Base-by-base conservation (phyloP, 2,113 vertebrate genomes). In the Eolophus roseicapilla region DNA sequence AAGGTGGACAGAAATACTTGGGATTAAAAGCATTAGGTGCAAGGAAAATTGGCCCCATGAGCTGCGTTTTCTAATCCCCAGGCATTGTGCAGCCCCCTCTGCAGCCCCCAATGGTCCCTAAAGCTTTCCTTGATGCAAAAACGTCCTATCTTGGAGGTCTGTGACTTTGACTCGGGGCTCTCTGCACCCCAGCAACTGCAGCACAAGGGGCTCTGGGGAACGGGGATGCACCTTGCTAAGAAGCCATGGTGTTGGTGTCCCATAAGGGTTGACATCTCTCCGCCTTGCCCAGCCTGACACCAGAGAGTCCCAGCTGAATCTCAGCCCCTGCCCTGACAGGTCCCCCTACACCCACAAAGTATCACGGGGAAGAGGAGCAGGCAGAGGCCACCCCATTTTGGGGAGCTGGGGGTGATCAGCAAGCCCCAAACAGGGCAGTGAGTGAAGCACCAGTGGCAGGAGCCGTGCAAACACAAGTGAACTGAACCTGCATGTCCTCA, bases 381-480 rank as follows among this genome's bases (percentile, higher is more conserved):
- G 78, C 9, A 11, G 11, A 49, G 50, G 28, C 37, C 8, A 9
- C 33, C 27, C 17, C 0, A 0, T 28, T 91, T 7, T 31, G n/a
- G 68, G 35, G 19, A 33, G 46, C n/a, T 78, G 50, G 46, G 47
- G 41, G 52, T 2, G 59, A 41, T 44, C 76, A 21, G 4, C 27
- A 31, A 31, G 52, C 27, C 62, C 2, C 1, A 0, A 67, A 28
- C 25, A 20, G n/a, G 18, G 55, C n/a, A 69, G 76, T 0, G 10
- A 59, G 50, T 0, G 1, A 53, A 88, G 37, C 23, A 17, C 8
- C 62, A 8, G 19, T 2, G 44, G 17, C 44, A 50, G 31, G 13
- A 71, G 21, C 0, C 1, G 35, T 39, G 59, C 27, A 35, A 80
- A 71, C 77, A 70, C 33, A 35, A 7, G 15, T 11, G 65, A 59